These are phyloP conservation scores for Silvanus unidentatus DNA, from an alignment of 2,888 invertebrate genomes.

Conservation along the genomic window DNA sequence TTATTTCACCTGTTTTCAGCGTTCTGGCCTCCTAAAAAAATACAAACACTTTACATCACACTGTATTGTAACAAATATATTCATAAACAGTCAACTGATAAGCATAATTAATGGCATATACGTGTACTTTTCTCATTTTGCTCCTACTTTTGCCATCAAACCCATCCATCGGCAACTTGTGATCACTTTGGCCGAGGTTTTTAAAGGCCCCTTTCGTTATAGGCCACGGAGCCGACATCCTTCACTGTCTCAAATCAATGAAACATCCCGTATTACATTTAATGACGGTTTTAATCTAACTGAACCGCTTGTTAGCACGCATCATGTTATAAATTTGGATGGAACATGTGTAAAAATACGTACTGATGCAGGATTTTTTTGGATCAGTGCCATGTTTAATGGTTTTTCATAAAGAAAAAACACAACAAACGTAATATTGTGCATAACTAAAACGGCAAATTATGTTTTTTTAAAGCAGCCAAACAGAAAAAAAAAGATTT, in stretches of 20 bases:
- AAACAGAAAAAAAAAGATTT: no score
- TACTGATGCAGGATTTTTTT: no score
- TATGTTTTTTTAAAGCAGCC: no score
- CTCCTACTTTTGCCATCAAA: neutral
- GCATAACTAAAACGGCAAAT: no score
- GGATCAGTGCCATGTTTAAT: no score
- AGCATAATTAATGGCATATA: constrained; percentile 1
- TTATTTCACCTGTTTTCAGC: constrained; percentile 75
- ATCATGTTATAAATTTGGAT: no score
- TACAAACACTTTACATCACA: neutral
- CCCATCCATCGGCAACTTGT: neutral
- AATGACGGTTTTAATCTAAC: no score
- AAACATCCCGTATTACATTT: no score
- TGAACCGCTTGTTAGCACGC: no score
- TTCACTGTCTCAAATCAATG: constrained; percentile 6
- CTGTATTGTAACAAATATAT: constrained; percentile 1
- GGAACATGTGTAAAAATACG: no score
- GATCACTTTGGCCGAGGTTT: constrained; percentile 42
- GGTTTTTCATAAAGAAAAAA: no score
- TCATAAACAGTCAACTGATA: neutral
- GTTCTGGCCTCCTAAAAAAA: constrained; percentile 71
- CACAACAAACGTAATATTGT: no score
- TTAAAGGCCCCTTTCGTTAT: constrained; percentile 58
- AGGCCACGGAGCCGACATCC: constrained; percentile 67
- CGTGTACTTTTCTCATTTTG: constrained; percentile 3